Evolutionary conservation across 1,140 invertebrate species (phyloP), one percentile per base, ranked within the genome.

Genomic region (Babylonia areolata): DNA sequence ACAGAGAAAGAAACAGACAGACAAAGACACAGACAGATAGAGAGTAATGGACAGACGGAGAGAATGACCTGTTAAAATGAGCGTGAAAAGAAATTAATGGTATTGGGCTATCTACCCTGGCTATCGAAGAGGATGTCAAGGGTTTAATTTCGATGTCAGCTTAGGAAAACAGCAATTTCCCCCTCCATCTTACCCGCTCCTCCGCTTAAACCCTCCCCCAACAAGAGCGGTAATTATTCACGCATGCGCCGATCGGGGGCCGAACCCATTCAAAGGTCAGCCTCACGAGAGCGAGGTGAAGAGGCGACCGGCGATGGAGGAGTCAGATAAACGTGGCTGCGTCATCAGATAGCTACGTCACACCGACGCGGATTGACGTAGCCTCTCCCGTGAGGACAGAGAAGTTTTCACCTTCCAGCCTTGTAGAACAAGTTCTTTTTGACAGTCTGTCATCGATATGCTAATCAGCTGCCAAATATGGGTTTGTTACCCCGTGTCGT

Each of bases 71-170:
- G 75, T 42, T 77, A 77, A 77, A 77, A 77, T 28, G 75, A 77
- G 75, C 75, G 75, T 77, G 75, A 77, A 77, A 15, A 40, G 75
- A 77, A 77, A 40, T 77, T 15, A 77, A 77, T 15, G 75, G 75
- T 77, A 40, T 77, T 39, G 33, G 75, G 15, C 75, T 77, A 77
- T 77, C 75, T 77, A 23, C 35, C 11, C 75, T 77, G 15, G 75
- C 35, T 15, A 77, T 77, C 75, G 37, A 33, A 40, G 75, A 31
- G 35, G 37, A 77, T 77, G 75, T 42, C 75, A 77, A 77, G 75
- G 75, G 75, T 77, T 77, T 77, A 39, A 77, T 77, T 77, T 77
- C 75, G 35, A 77, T 77, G 75, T 77, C 75, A 77, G 35, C 75
- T 42, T 77, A 77, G 11, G 75, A 77, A 77, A 77, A 77, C 75